phyloP scores from a whole-genome alignment of 2,797 vertebrate species.

The Lophotriccus pileatus region DNA sequence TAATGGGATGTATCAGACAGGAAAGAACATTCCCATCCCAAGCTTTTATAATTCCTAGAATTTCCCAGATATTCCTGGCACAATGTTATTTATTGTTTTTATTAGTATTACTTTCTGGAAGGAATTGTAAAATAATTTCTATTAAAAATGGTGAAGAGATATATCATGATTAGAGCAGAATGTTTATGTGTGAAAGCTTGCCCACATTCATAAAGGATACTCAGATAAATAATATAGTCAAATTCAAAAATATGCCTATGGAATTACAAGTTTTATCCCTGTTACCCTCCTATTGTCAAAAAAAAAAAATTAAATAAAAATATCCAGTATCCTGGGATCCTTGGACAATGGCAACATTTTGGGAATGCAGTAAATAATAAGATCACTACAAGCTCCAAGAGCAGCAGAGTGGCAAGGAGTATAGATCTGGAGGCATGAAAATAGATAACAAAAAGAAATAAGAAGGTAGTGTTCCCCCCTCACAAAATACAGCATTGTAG shows the following conservation, averaged over 20 bases:
- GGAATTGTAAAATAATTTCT: neutral
- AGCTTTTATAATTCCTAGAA: neutral
- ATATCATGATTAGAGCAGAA: neutral
- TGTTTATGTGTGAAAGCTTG: neutral
- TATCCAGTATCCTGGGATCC: neutral
- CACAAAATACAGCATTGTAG: neutral
- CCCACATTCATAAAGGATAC: neutral
- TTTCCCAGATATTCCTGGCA: neutral
- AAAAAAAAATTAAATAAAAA: neutral
- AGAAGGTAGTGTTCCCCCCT: neutral
- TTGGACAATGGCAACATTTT: neutral
- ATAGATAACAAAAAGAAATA: neutral
- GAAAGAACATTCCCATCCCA: neutral
- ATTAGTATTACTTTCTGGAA: neutral
- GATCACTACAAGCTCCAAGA: neutral
- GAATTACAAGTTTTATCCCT: neutral
- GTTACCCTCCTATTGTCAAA: neutral
- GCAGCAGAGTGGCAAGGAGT: fast-evolving
- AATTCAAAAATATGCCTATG: neutral
- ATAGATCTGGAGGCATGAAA: neutral
- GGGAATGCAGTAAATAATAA: neutral
- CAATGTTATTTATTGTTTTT: neutral
- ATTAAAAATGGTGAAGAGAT: neutral
- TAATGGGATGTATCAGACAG: neutral
- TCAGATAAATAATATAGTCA: neutral